Evolutionary conservation across 2,113 vertebrate species (phyloP).

Genomic region (Phalacrocorax brasilianus): DNA sequence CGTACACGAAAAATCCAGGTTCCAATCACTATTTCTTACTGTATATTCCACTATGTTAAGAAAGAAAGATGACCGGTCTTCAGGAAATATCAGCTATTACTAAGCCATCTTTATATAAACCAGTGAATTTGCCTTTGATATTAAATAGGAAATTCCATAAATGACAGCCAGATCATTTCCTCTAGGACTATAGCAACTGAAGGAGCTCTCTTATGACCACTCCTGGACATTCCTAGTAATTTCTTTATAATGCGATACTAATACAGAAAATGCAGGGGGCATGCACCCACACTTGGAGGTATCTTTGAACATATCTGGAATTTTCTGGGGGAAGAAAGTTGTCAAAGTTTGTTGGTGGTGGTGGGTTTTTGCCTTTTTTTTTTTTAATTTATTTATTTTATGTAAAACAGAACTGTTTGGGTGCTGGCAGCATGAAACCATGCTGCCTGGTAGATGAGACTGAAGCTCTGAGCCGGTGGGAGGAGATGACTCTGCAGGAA

Average conservation of each 20-base stretch:
- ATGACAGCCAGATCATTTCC: background rate
- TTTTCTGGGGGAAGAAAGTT: background rate
- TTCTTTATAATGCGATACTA: background rate
- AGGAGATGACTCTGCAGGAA: conserved; percentile 45
- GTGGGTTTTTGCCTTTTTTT: background rate
- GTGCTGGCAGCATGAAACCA: background rate
- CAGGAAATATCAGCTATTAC: background rate
- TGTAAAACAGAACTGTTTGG: background rate
- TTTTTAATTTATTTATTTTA: background rate
- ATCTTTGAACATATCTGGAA: background rate
- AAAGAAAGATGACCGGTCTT: background rate
- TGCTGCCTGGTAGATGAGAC: background rate
- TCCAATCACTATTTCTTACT: background rate
- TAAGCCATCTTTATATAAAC: background rate
- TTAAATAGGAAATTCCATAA: background rate
- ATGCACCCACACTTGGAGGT: background rate
- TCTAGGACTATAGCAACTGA: background rate
- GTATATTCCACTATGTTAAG: background rate
- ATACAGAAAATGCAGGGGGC: background rate
- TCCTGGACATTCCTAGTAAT: background rate
- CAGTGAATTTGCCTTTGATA: background rate
- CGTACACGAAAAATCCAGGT: background rate
- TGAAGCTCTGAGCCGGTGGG: background rate
- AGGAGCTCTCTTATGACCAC: background rate
- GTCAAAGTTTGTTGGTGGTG: background rate